Base-by-base conservation (phyloP, 1,140 invertebrate species). In the Bombus pascuorum region DNA sequence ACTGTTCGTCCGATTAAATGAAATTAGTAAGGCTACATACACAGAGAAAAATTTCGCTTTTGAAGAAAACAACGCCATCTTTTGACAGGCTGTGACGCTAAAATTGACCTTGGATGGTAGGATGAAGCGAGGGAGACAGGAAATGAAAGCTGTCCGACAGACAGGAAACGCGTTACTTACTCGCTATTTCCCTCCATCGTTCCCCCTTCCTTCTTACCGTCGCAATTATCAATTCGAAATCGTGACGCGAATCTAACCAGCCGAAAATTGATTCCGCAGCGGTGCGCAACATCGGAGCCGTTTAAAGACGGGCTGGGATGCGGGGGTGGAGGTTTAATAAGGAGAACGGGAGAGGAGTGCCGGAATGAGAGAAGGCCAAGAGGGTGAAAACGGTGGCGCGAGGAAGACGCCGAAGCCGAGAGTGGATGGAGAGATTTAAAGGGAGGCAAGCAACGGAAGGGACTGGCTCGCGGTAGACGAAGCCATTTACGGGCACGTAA, bases 401-500 rank as follows among this genome's bases (percentile, higher is more conserved):
- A 39, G 25, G 28, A 75, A 34, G 81, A 42, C 37, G 59, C 15
- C 34, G 59, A 66, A n/a, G 5, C 37, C 25, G 25, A 22, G 32
- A 22, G 5, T 42, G 53, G 73, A 39, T 28, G 80, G 65, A 79
- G 66, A 68, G 71, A 70, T 81, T 71, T 68, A 66, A 85, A 65
- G 81, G 57, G 77, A 70, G 82, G 59, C 66, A 44, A 80, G 37
- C 62, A 86, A 75, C 82, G 85, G 83, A 83, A 85, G 74, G 83
- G 73, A 86, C 59, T 32, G 74, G 79, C 47, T 84, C 89, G 86
- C 83, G 83, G 85, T 87, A 91, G 93, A 91, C 91, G 92, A 91
- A 93, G 94, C 93, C 94, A 95, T 95, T 95, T 95, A 95, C 92
- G 92, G 91, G 91, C 93, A 92, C 92, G 93, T 94, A 95, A 95